A percentile compares a stretch with the other conserved stretches of the same genome.
phyloP scores from a whole-genome alignment of 2,113 vertebrate species.

The Myotis davidii region DNA sequence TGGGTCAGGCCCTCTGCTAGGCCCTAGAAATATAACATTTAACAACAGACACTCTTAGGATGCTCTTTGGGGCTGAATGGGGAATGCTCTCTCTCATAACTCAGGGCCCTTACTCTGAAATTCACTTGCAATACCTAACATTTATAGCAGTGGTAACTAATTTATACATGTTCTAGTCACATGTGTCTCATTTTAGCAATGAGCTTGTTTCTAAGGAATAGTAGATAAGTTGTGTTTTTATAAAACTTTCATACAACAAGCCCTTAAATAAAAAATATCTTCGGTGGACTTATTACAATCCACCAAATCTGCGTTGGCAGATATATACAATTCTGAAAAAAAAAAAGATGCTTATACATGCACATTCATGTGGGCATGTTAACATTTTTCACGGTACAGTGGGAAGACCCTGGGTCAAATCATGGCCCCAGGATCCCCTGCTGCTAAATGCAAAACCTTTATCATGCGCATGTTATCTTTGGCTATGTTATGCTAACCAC shows the following conservation, averaged over 20 bases:
- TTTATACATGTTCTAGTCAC: too few relatives aligned
- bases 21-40: not conserved
- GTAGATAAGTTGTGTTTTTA: not conserved
- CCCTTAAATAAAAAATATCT: not conserved
- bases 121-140: not conserved
- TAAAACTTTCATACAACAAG: not conserved
- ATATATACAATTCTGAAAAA: not conserved
- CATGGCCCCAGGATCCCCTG: too few relatives aligned
- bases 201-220: conserved; percentile 9
- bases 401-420: not conserved
- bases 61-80: not conserved
- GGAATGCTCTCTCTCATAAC: not conserved
- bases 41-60: not conserved
- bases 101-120: not conserved
- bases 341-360: not conserved
- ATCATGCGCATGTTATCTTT: not conserved
- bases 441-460: not conserved
- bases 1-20: not conserved
- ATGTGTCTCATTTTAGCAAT: not conserved
- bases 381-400: not conserved
- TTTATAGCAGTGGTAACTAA: not conserved
- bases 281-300: not conserved
- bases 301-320: not conserved
- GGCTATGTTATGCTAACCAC: not conserved
- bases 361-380: too few relatives aligned